Evolutionary conservation across 2,888 invertebrate species (phyloP).

Genomic region (Cephus sareptanus): DNA sequence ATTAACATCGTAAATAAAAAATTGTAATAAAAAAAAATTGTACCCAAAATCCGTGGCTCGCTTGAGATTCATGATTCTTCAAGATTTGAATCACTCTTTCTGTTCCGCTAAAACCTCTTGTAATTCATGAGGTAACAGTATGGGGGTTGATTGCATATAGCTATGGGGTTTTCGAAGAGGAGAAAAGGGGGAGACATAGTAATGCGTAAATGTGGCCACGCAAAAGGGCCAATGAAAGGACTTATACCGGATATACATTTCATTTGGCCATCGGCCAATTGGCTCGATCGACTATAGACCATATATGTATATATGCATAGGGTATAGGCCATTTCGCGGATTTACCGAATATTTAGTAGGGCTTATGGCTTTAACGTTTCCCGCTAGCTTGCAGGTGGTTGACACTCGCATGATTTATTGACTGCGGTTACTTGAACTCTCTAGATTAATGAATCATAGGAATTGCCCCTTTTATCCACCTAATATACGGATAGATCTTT

Average conservation of each 20-base stretch:
- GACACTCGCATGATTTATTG: conserved; percentile 53
- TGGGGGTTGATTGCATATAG: background rate
- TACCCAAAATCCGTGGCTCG: background rate
- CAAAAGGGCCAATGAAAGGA: conserved; percentile 34
- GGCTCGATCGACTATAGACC: conserved; percentile 49
- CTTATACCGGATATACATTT: conserved; percentile 57
- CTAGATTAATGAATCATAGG: background rate
- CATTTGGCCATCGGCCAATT: conserved; percentile 62
- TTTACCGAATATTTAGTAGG: conserved; percentile 57
- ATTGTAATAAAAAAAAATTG: background rate
- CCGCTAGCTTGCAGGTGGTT: conserved; percentile 54
- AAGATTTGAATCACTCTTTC: background rate
- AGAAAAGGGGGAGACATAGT: background rate
- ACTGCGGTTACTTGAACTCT: conserved; percentile 30
- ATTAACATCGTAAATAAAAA: background rate
- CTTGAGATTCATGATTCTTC: background rate
- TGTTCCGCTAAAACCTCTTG: background rate
- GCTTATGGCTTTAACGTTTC: conserved; percentile 56
- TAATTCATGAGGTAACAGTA: background rate
- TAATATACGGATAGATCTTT: background rate
- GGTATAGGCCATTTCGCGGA: conserved; percentile 50
- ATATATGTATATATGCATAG: conserved; percentile 14
- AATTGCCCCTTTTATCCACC: background rate
- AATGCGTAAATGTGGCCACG: background rate
- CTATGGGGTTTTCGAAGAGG: background rate